Evolutionary conservation across 2,113 vertebrate species (phyloP).

Genomic region (Pelobates fuscus): DNA sequence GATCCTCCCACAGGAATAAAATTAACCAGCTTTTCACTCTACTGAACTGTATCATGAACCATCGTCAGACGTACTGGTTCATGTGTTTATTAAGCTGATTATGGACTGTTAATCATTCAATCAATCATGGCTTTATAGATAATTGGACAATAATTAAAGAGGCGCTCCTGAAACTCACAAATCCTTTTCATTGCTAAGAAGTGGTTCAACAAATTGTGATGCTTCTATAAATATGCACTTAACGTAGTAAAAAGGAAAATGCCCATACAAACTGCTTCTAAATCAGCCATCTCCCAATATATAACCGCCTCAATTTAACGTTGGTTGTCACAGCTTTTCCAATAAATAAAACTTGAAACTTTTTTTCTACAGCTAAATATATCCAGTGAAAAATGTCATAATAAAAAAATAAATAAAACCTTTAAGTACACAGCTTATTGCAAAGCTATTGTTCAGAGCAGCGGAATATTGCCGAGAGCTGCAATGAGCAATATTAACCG

Average conservation of each 20-base stretch:
- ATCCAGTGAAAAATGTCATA: background rate
- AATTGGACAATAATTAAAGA: slow-evolving; percentile 3
- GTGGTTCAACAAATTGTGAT: background rate
- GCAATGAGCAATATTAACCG: background rate
- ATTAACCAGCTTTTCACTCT: too few species aligned
- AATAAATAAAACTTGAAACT: slow-evolving; percentile 7
- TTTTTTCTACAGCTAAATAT: background rate
- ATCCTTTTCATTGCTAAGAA: slow-evolving; percentile 6
- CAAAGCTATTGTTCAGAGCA: slow-evolving; percentile 8
- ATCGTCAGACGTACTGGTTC: too few species aligned
- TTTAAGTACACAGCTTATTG: slow-evolving; percentile 2
- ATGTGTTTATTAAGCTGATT: slow-evolving; percentile 1
- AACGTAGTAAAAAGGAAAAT: too few species aligned
- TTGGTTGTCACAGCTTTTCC: background rate
- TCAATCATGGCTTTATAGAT: background rate
- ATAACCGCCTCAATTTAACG: too few species aligned
- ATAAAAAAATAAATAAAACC: background rate
- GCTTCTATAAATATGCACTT: too few species aligned
- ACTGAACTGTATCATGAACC: too few species aligned
- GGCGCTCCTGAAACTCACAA: background rate
- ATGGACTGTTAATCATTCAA: background rate
- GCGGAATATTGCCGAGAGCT: background rate
- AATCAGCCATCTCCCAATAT: too few species aligned
- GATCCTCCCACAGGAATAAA: too few species aligned
- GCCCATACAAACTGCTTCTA: too few species aligned